Evolutionary conservation across 2,888 invertebrate genomes (phyloP).

Genomic region (Cyclophora albipunctata): DNA sequence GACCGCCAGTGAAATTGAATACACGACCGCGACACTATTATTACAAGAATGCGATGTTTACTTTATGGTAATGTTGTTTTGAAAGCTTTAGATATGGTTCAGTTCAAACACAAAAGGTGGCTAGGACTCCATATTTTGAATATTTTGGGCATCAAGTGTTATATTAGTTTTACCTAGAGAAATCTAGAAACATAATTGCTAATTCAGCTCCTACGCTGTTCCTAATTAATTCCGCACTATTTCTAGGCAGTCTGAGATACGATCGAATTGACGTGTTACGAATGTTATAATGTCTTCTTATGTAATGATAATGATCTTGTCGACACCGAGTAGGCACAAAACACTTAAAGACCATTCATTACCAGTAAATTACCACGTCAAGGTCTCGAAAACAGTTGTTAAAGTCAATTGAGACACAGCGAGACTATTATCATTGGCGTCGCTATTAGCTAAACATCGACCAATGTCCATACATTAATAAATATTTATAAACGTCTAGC

Average conservation of each 20-base stretch:
- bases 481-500: constrained; percentile 6
- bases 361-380: constrained; percentile 16
- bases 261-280: constrained; percentile 28
- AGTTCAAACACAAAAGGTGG: background rate
- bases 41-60: constrained; percentile 6
- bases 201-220: constrained; percentile 11
- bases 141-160: background rate
- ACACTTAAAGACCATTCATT: background rate
- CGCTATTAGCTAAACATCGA: constrained; percentile 20
- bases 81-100: background rate
- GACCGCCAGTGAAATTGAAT: background rate
- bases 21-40: background rate
- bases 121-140: background rate
- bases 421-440: constrained; percentile 28
- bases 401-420: constrained; percentile 39
- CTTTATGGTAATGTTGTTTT: constrained; percentile 1
- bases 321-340: constrained; percentile 16
- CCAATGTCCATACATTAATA: constrained; percentile 1
- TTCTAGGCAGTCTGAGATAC: constrained; percentile 21
- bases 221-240: background rate
- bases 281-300: constrained; percentile 29
- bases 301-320: constrained; percentile 21
- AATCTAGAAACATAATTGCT: constrained; percentile 1
- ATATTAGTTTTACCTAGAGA: background rate
- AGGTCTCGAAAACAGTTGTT: constrained; percentile 33